Evolutionary conservation across 1,140 invertebrate species (phyloP).

Genomic region (Zaprionus inermis): DNA sequence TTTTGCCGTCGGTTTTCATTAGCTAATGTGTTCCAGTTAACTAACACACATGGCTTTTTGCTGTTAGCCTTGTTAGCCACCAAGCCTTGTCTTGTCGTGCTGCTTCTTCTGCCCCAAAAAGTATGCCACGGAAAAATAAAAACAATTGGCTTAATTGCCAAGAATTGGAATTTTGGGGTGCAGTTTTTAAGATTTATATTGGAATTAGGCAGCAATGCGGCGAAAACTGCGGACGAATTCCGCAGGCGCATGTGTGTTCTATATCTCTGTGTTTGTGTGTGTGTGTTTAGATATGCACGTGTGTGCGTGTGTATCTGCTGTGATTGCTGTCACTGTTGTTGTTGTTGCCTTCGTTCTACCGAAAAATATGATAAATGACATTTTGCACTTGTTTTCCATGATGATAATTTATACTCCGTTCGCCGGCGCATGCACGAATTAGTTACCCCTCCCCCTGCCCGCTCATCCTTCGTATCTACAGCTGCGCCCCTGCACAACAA

Average conservation of each 20-base stretch:
- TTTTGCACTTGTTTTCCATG: slow-evolving; percentile 81
- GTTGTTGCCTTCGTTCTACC: slow-evolving; percentile 55
- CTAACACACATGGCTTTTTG: slow-evolving; percentile 35
- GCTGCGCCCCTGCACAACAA: slow-evolving; percentile 21
- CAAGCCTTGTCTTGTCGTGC: neutral
- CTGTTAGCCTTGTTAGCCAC: too few relatives aligned
- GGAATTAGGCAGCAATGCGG: slow-evolving; percentile 34
- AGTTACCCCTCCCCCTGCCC: slow-evolving; percentile 39
- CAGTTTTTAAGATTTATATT: slow-evolving; percentile 44
- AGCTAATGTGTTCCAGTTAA: slow-evolving; percentile 57
- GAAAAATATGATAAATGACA: slow-evolving; percentile 82
- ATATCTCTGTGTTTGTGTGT: neutral
- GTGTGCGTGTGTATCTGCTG: slow-evolving; percentile 36
- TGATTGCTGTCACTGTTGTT: slow-evolving; percentile 43
- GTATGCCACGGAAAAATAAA: slow-evolving; percentile 26
- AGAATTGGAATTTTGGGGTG: slow-evolving; percentile 23
- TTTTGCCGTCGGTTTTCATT: slow-evolving; percentile 39
- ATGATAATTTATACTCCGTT: slow-evolving; percentile 82
- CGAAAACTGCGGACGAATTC: slow-evolving; percentile 16
- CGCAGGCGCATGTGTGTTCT: slow-evolving; percentile 5
- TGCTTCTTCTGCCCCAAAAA: slow-evolving; percentile 21
- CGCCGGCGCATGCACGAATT: slow-evolving; percentile 68
- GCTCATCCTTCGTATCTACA: neutral
- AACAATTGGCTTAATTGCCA: slow-evolving; percentile 44
- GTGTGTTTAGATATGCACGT: slow-evolving; percentile 19